Base-by-base conservation (phyloP, 1,140 invertebrate genomes). In the Centruroides sculpturatus region DNA sequence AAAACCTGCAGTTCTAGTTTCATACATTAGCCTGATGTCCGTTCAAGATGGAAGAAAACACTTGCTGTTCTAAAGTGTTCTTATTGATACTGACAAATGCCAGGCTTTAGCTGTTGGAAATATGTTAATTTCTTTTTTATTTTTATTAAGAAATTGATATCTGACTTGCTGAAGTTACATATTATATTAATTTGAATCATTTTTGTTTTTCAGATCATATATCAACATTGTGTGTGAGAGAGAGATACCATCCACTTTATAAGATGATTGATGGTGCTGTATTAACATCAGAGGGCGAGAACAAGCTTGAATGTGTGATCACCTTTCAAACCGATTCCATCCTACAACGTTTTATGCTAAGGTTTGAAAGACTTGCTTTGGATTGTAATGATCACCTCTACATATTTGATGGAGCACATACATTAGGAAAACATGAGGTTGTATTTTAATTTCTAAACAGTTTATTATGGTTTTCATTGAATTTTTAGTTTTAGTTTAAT, bases 321-420 rank as follows among this genome's bases (percentile, higher is more conserved):
- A 93, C 89, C 50, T 94, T 93, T 73, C 89, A 92, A 75, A 92
- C 90, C 62, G 88, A 92, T 75, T 89, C 89, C 68, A 89, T 94
- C 64, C 79, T 92, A 64, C 90, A 94, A 75, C 79, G 86, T 66
- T 94, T 94, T 74, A 92, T 93, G 87, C 80, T 94, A 62, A 82
- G 90, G 66, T 94, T 94, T 75, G 85, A 86, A 52, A 75, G 79
- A 66, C 76, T 85, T 64, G 82, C 83, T 66, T 79, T 94, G 58
- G 91, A 93, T 77, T 94, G 90, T 78, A 92, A 93, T 71, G 90
- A 94, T 76, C 89, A 92, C 75, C 81, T 94, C 10, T 88, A 84
- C 69, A 89, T 94, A 68, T 94, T 88, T 71, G 91, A 94, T 77
- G 90, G 90, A 9, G 89, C 88, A 11, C 88, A 92, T 70, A 85